Percentiles rank a stretch among this genome's conserved stretches.
phyloP scores from a whole-genome alignment of 2,113 vertebrate species.

The Guaruba guarouba region DNA sequence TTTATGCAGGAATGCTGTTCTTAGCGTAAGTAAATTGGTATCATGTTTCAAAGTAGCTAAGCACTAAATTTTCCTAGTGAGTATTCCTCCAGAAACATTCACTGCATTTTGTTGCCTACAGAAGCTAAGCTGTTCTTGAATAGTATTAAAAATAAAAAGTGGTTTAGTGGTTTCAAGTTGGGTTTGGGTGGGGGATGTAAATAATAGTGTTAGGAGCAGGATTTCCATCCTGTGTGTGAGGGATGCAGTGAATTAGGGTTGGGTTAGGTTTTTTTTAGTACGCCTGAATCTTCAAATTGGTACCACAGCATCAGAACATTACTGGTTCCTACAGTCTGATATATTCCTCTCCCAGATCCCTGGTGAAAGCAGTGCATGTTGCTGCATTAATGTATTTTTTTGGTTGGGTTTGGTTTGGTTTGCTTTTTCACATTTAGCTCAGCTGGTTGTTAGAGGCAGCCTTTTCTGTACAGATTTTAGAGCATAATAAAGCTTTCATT shows the following conservation, averaged over 20 bases:
- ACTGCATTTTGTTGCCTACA: neutral
- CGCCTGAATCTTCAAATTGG: neutral
- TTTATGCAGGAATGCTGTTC: neutral
- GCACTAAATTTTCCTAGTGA: neutral
- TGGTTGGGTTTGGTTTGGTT: neutral
- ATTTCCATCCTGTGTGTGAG: neutral
- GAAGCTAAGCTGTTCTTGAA: neutral
- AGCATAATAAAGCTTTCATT: constrained; percentile 59
- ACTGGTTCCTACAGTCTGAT: neutral
- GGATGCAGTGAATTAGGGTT: neutral
- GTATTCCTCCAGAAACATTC: neutral
- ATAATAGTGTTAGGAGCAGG: neutral
- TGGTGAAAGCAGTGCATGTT: neutral
- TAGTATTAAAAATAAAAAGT: neutral
- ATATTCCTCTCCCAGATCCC: neutral
- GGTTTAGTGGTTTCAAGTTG: neutral
- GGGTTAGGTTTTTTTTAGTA: neutral
- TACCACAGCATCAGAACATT: neutral
- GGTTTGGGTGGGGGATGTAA: neutral
- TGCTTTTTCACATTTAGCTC: neutral
- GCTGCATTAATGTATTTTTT: neutral
- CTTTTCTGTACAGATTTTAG: constrained; percentile 26
- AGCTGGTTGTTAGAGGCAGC: constrained; percentile 10
- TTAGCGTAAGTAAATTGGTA: neutral
- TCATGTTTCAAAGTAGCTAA: neutral